Conservation (phyloP, 2,888 invertebrate genomes). For the Xylota segnis region DNA sequence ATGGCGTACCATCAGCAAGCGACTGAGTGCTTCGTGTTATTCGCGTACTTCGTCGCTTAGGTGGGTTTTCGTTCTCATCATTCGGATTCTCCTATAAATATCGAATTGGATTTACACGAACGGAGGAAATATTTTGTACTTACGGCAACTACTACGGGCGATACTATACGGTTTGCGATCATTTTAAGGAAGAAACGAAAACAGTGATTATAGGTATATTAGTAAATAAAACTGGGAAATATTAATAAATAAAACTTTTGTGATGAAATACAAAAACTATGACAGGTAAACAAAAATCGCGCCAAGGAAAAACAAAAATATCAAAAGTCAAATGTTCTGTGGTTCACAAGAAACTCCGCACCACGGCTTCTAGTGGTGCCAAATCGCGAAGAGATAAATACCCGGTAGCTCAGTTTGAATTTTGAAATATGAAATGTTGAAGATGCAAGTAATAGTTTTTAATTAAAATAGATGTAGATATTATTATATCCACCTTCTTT, state of each 20-base stretch:
- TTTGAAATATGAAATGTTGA: no score
- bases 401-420: no score
- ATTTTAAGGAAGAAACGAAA: background rate
- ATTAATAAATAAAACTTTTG: no score
- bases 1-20: constrained; percentile 78
- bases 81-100: constrained; percentile 28
- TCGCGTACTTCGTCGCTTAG: constrained; percentile 81
- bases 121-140: background rate
- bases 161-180: background rate
- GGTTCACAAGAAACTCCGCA: no score
- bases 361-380: background rate
- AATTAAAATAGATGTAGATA: no score
- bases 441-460: no score
- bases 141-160: background rate
- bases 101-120: background rate
- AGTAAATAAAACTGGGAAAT: no score
- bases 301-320: background rate
- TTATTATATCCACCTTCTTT: no score
- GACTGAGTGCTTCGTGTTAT: constrained; percentile 80
- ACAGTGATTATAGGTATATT: background rate
- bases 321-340: no score
- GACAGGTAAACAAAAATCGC: background rate
- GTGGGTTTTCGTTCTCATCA: constrained; percentile 79
- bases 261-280: background rate
- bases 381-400: background rate